Evolutionary conservation across 2,888 invertebrate genomes (phyloP).

Genomic region (Drosophila fulvimacula): DNA sequence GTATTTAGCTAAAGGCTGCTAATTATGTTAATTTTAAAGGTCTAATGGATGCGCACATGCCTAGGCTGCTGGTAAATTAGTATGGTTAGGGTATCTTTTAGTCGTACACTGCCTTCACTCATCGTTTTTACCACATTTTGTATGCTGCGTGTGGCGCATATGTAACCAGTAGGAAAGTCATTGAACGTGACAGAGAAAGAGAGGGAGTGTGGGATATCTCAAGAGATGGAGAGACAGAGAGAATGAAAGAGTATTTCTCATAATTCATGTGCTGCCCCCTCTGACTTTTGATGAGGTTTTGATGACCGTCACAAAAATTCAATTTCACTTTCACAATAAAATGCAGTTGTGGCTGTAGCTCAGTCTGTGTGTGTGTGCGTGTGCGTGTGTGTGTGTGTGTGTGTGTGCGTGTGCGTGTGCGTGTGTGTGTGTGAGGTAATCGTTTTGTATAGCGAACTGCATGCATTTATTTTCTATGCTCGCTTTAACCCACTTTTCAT

Average conservation of each 20-base stretch:
- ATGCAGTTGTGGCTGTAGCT: slow-evolving; percentile 35
- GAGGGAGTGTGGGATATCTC: not conserved
- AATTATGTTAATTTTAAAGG: not conserved
- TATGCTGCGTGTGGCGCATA: slow-evolving; percentile 19
- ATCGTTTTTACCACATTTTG: not conserved
- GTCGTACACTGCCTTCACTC: not conserved
- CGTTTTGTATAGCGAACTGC: slow-evolving; percentile 34
- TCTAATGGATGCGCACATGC: not conserved
- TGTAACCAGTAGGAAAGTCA: slow-evolving; percentile 16
- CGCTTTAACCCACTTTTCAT: slow-evolving; percentile 73
- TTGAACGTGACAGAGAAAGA: slow-evolving; percentile 13
- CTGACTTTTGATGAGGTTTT: slow-evolving; percentile 46
- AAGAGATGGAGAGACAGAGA: not conserved
- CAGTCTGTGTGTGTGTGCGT: slow-evolving; percentile 41
- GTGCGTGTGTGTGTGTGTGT: too few relatives aligned
- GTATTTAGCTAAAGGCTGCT: not conserved
- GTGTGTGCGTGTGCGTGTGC: slow-evolving; percentile 37
- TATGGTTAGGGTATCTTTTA: not conserved
- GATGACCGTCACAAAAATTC: slow-evolving; percentile 46
- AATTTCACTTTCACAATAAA: slow-evolving; percentile 70
- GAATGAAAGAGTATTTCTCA: slow-evolving; percentile 7
- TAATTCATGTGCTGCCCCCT: slow-evolving; percentile 1
- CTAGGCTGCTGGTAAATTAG: not conserved
- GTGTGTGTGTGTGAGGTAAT: slow-evolving; percentile 59
- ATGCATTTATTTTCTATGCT: slow-evolving; percentile 68